Base-by-base conservation (phyloP, 2,113 vertebrate genomes). In the Xenopus laevis region DNA sequence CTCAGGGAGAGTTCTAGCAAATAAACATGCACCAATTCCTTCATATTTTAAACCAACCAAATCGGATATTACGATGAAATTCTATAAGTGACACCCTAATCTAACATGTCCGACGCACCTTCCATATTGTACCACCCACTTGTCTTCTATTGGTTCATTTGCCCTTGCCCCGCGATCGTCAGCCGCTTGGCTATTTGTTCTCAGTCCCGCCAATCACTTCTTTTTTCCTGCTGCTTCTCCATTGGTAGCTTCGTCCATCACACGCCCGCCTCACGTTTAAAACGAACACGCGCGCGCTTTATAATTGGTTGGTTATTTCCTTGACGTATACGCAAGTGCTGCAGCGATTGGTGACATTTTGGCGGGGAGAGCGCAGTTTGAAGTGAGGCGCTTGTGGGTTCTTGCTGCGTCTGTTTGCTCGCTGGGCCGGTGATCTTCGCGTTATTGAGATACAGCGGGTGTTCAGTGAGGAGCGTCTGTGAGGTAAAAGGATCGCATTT, bases 281-380 rank as follows among this genome's bases (percentile, higher is more conserved):
- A 4, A 0, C 18, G 0, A 23, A 1, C 10, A 1, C 12, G 2
- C 16, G 4, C 1, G 2, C 8, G 15, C 7, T 2, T 27, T 27
- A 27, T 27, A 7, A 20, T 30, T 64, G 60, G 61, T 16, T 52
- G 59, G 0, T 0, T 52, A 23, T 5, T n/a, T 16, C 9, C 13
- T 44, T 17, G 30, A 2, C 62, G 1, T 8, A 2, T 7, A 4
- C 12, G 18, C 20, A 3, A 13, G 17, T 10, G 13, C 58, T 27
- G 10, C 6, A 3, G n/a, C 11, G 27, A 76, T 76, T 69, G 73
- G 73, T 18, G 30, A 10, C 0, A 12, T 61, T 76, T 55, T 53
- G 73, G 73, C 73, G 73, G 73, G 73, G 55, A 44, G 73, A 76
- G 58, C n/a, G 9, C n/a, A 12, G 45, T 76, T 76, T 76, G 58